Percentiles rank a stretch among this genome's conserved stretches.
These are phyloP conservation scores for Lerista edwardsae DNA, from an alignment of 2,797 vertebrate species.

Conservation along the genomic window DNA sequence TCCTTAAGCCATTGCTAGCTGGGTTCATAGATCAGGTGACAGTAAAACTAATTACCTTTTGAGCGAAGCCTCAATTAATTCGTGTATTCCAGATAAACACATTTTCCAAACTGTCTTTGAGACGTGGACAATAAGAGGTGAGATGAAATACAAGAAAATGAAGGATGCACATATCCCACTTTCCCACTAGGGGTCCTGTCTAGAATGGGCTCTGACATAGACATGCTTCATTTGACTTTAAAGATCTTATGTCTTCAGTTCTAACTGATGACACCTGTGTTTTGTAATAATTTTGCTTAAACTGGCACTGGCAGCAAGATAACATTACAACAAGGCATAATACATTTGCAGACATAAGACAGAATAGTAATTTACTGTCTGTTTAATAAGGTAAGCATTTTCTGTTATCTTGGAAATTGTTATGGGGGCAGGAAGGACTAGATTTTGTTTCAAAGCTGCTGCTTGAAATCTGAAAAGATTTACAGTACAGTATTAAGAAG, in stretches of 20 bases:
- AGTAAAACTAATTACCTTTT: background rate
- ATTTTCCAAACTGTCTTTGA: background rate
- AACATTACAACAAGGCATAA: background rate
- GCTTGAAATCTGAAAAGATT: fast-evolving
- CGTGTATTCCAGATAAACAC: background rate
- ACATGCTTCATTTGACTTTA: background rate
- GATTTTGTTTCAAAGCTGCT: background rate
- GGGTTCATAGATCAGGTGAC: background rate
- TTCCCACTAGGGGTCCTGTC: background rate
- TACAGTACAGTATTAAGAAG: background rate
- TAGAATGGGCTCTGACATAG: background rate
- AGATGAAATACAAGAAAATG: background rate
- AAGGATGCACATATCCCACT: background rate
- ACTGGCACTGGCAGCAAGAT: background rate
- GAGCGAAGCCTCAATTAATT: background rate
- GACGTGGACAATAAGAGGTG: background rate
- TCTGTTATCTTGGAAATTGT: fast-evolving
- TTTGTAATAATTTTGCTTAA: background rate
- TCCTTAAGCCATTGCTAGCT: background rate
- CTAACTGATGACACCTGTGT: background rate
- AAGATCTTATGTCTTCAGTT: background rate
- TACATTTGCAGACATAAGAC: background rate
- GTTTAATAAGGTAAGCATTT: background rate
- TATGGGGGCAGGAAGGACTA: background rate
- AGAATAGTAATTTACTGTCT: background rate